Evolutionary conservation across 2,113 vertebrate species (phyloP).

Genomic region (Sceloporus tristichus): DNA sequence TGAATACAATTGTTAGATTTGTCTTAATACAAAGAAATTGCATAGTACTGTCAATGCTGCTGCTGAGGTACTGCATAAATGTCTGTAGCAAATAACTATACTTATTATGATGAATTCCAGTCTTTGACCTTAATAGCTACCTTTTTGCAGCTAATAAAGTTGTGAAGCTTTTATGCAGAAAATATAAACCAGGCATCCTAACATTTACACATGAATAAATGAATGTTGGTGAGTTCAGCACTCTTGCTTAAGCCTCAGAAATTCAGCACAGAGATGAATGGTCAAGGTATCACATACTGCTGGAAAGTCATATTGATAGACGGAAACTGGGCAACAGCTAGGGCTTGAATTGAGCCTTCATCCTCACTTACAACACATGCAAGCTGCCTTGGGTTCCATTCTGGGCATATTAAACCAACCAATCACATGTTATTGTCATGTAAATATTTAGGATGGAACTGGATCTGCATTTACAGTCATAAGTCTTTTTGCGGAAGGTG

Average conservation of each 20-base stretch:
- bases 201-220: conserved; percentile 66
- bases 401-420: not conserved
- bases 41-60: conserved; percentile 73
- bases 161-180: conserved; percentile 71
- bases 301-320: conserved; percentile 36
- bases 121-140: conserved; percentile 72
- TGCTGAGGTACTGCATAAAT: conserved; percentile 75
- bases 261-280: conserved; percentile 36
- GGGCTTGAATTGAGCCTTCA: not conserved
- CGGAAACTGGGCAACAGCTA: not conserved
- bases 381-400: not conserved
- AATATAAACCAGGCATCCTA: conserved; percentile 67
- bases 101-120: conserved; percentile 71
- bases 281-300: conserved; percentile 59
- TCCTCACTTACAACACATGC: too few species aligned
- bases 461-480: not conserved
- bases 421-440: not conserved
- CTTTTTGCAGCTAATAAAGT: conserved; percentile 69
- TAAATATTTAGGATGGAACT: not conserved
- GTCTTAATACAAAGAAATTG: conserved; percentile 69
- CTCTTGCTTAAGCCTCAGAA: conserved; percentile 55
- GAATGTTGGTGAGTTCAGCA: conserved; percentile 64
- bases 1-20: conserved; percentile 74
- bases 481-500: not conserved
- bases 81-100: conserved; percentile 75